phyloP scores from a whole-genome alignment of 2,888 invertebrate genomes.

The Cecidostiba fungosa region DNA sequence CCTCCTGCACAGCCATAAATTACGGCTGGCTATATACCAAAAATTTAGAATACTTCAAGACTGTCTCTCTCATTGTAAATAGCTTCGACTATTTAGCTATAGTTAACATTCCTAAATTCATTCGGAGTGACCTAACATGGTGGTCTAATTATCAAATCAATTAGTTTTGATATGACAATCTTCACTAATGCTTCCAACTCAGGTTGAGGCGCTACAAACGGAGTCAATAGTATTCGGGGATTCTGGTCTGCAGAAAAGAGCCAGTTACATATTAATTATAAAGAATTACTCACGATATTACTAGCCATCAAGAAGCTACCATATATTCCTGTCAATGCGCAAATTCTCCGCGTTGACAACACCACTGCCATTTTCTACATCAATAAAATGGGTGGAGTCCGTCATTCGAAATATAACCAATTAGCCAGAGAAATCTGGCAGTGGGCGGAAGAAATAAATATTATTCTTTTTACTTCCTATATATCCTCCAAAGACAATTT shows the following conservation, averaged over 20 bases:
- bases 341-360: conserved; percentile 53
- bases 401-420: conserved; percentile 63
- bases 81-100: background rate
- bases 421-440: conserved; percentile 60
- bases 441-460: conserved; percentile 60
- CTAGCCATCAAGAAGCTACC: conserved; percentile 28
- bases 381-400: conserved; percentile 64
- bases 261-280: conserved; percentile 47
- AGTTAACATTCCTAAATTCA: background rate
- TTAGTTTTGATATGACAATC: background rate
- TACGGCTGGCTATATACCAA: conserved; percentile 18
- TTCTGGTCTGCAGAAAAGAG: conserved; percentile 50
- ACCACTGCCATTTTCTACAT: conserved; percentile 62
- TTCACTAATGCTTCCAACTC: conserved; percentile 12
- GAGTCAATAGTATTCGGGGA: conserved; percentile 13
- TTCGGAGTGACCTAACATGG: background rate
- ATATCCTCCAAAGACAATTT: conserved; percentile 61
- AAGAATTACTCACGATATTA: conserved; percentile 25
- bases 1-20: background rate
- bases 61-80: background rate
- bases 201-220: conserved; percentile 1
- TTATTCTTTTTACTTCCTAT: conserved; percentile 62
- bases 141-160: background rate
- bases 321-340: background rate
- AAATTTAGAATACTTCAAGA: background rate